Base-by-base conservation (phyloP, 2,888 invertebrate genomes). In the Ennomos erosarius region DNA sequence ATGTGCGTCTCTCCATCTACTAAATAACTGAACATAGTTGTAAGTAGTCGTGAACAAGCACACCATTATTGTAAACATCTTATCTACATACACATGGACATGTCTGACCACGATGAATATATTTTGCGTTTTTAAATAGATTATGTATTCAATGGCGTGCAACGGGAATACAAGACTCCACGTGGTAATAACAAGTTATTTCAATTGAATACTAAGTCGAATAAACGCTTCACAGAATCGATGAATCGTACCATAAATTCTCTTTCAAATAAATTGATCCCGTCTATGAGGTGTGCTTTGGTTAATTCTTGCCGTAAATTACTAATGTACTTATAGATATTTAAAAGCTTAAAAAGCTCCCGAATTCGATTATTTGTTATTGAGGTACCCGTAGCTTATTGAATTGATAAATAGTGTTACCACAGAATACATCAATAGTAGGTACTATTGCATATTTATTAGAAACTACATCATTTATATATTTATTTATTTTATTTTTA, bases 181-280 rank as follows among this genome's bases (percentile, higher is more conserved):
- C 57, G 60, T 61, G 59, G 62, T 60, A 66, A 64, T 62, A 58
- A 57, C 59, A 59, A 55, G 53, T 38, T 50, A 38, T 60, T 58
- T 58, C 59, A 48, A 57, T 59, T 65, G 70, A 71, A 73, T 70
- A 71, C 67, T 49, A 71, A 73, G 51, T 66, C 39, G 55, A 53
- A 48, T 62, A 64, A 61, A 68, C 53, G 67, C 52, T 71, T 71
- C 69, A 57, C 10, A 45, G 71, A 69, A 73, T 44, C 33, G 38
- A 58, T 59, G 65, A 68, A 65, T 56, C 63, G 59, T 64, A 61
- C 58, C 48, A 62, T 60, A 58, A 61, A 63, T 61, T 57, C 52
- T 52, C 48, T 50, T 59, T 55, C 16, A 43, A 56, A 61, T 59
- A 54, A 64, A 60, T 57, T 62, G 52, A 55, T 58, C 37, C 37